These are phyloP conservation scores for Busseola fusca DNA, from an alignment of 2,888 invertebrate genomes.

Conservation along the genomic window DNA sequence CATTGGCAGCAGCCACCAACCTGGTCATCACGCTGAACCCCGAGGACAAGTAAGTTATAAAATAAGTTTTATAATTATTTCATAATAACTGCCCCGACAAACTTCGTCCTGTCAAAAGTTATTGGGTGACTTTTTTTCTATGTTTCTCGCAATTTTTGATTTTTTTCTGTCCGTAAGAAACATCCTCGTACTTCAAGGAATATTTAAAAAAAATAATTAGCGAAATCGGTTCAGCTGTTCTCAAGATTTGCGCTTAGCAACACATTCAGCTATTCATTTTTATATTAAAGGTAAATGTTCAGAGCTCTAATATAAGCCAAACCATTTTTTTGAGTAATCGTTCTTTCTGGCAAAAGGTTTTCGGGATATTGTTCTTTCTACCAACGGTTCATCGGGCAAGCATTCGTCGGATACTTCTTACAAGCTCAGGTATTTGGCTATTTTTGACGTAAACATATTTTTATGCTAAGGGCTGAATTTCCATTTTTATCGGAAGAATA, in stretches of 20 bases:
- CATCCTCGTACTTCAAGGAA: no score
- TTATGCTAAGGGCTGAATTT: not conserved
- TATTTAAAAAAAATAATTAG: no score
- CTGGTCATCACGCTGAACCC: slow-evolving; percentile 84
- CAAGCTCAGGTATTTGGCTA: not conserved
- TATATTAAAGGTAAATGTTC: not conserved
- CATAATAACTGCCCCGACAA: no score
- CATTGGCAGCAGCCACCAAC: slow-evolving; percentile 80
- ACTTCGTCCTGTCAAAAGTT: no score
- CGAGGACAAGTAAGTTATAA: slow-evolving; percentile 77
- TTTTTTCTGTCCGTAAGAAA: no score
- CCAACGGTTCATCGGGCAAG: not conserved
- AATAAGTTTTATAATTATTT: not conserved
- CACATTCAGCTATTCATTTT: no score
- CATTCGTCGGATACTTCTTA: not conserved
- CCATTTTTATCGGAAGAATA: no score
- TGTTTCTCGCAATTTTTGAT: no score
- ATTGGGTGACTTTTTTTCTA: no score
- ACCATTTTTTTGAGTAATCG: not conserved
- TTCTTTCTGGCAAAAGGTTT: not conserved
- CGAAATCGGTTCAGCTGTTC: no score
- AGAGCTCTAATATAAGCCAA: not conserved
- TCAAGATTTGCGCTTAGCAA: no score
- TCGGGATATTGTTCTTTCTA: not conserved
- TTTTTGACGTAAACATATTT: not conserved